Base-by-base conservation (phyloP, 2,113 vertebrate species). In the Ursus arctos region DNA sequence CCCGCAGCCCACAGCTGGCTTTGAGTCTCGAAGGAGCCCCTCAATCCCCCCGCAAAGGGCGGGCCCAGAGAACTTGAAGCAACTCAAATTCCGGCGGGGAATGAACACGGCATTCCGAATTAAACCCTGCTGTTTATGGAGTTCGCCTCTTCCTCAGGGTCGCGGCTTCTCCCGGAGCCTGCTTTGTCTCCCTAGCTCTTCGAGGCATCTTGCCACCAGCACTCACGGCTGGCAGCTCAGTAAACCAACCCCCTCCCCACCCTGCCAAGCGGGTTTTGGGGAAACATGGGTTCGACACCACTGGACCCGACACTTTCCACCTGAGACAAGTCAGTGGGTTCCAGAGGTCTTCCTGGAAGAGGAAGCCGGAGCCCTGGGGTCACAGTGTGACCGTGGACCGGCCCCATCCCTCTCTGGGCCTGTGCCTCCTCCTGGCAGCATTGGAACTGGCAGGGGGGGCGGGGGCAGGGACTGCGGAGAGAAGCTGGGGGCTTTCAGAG, bases 11-110 rank as follows among this genome's bases (percentile, higher is more conserved):
- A 0, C 1, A 55, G 85, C 36, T 53, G 36, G 95, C 61, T 18
- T 71, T 24, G 91, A n/a, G 11, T 90, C 55, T 11, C 93, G 85
- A 71, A 84, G 96, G 79, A 96, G 82, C n/a, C 76, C 65, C 85
- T 47, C 28, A 0, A 22, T 77, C 76, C 40, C 76, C 63, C 40
- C 19, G 5, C 80, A 57, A 85, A 65, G 61, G 87, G 93, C 82
- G 43, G 24, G 74, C 59, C 43, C 13, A 0, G 57, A 51, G 57
- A 31, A 40, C n/a, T 1, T 4, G 4, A 65, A 81, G 63, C 72
- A 28, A 81, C 59, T 77, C 18, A 0, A 74, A 80, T 40, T 10
- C 51, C 11, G 0, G 26, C 2, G 28, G 14, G 28, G 51, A 79
- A 93, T 9, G 72, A 57, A 74, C 2, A 4, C 0, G 5, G 7